Evolutionary conservation across 2,797 vertebrate genomes (phyloP).

Genomic region (Sebastes itinus): DNA sequence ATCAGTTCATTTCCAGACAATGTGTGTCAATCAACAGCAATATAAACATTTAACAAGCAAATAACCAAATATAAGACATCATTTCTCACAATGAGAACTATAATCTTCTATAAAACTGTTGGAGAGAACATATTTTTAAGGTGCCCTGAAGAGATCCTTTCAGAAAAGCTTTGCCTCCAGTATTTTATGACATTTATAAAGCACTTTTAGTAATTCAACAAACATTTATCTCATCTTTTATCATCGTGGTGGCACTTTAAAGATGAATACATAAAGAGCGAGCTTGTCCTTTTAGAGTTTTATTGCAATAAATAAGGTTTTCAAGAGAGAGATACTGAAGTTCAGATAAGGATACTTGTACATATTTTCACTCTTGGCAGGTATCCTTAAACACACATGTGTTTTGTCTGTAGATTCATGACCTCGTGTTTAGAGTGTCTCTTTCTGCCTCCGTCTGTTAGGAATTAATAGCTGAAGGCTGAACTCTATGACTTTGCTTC

Average conservation of each 20-base stretch:
- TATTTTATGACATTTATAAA: neutral
- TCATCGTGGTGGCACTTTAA: neutral
- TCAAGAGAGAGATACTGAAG: too few species aligned
- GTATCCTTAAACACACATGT: too few species aligned
- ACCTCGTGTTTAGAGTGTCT: neutral
- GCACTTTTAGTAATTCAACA: neutral
- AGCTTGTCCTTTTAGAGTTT: neutral
- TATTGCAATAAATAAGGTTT: neutral
- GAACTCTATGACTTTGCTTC: neutral
- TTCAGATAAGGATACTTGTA: too few species aligned
- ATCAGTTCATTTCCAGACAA: neutral
- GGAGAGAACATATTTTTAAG: neutral
- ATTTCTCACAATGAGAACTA: neutral
- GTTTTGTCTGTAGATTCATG: too few species aligned
- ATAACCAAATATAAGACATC: neutral
- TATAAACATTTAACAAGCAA: neutral
- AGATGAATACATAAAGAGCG: neutral
- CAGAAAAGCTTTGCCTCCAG: neutral
- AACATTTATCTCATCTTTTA: neutral
- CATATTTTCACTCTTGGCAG: too few species aligned
- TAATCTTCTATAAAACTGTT: neutral
- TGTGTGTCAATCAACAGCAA: neutral
- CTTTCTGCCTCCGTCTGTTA: neutral
- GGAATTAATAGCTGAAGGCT: neutral
- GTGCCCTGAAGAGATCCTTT: neutral